Evolutionary conservation across 2,888 invertebrate species (phyloP), one percentile per base, ranked within the genome.

Genomic region (Quadroppia sp.): DNA sequence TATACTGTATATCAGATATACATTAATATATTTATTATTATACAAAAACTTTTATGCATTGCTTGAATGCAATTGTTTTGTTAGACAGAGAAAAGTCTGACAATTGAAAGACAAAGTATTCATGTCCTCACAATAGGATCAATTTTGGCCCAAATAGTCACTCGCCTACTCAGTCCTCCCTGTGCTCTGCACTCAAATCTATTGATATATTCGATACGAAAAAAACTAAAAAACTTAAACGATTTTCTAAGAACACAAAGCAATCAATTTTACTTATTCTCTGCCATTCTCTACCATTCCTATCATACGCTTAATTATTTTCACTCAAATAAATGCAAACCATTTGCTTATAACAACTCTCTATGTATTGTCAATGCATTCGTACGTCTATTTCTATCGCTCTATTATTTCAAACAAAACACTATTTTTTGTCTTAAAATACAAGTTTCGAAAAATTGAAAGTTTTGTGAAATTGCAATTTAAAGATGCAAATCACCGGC

Each of bases 241-340:
- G 40, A 67, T 67, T 67, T 67, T 67, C 67, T 67, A 23, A 67
- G 67, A 67, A 67, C 15, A 67, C 67, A 64, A 36, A 36, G 64
- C 50, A 2, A 50, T 50, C 25, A 3, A 53, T 53, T 53, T 45
- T 2, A 45, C 11, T 45, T 45, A 45, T 45, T 45, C 9, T 36
- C 36, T 36, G 25, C 13, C 11, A 28, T 56, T 61, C 59, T 61
- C 17, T n/a, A 61, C 59, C 32, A 61, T 61, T 61, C 32, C 59
- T 61, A 61, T 30, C 28, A 61, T 7, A 53, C 53, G 23, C 53
- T 53, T 53, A 53, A 53, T 53, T 53, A 53, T 53, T 53, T 53
- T 53, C 53, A 23, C 23, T 53, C 25, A 53, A 53, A 53, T 23
- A 53, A 53, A 53, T 53, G 53, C 23, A 23, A 53, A 53, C 53